Evolutionary conservation across 2,888 invertebrate genomes (phyloP).

Genomic region (Epistrophella euchroma): DNA sequence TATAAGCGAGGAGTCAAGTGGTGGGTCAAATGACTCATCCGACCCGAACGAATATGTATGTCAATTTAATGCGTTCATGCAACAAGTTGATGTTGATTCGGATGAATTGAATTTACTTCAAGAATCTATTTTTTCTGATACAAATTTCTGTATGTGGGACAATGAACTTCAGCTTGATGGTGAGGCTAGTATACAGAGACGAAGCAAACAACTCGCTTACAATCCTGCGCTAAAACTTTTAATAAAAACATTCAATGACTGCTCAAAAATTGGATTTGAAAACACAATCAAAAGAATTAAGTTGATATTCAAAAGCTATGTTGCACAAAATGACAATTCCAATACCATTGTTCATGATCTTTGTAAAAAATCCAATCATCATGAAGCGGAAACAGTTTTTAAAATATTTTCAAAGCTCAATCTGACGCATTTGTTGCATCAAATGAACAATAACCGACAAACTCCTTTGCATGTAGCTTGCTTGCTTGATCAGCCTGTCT

Average conservation of each 20-base stretch:
- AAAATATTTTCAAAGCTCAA: conserved; percentile 80
- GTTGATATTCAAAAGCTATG: conserved; percentile 78
- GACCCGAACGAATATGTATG: neutral
- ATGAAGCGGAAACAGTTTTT: conserved; percentile 79
- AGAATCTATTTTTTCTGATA: neutral
- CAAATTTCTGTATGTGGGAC: neutral
- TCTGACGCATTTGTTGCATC: conserved; percentile 82
- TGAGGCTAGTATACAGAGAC: neutral
- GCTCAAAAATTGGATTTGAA: conserved; percentile 8
- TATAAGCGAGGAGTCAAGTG: conserved; percentile 29
- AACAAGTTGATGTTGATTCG: conserved; percentile 14
- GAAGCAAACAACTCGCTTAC: neutral
- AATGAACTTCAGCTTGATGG: conserved; percentile 18
- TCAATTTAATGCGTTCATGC: conserved; percentile 11
- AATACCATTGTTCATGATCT: conserved; percentile 81
- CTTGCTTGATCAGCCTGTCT: conserved; percentile 79
- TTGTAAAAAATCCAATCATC: conserved; percentile 79
- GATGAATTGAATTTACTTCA: neutral
- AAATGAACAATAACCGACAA: conserved; percentile 84
- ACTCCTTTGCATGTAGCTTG: conserved; percentile 85
- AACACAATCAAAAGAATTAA: conserved; percentile 58
- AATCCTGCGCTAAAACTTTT: neutral
- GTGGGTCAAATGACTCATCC: neutral
- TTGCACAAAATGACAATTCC: conserved; percentile 77
- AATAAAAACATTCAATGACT: neutral